A percentile compares a stretch with the other conserved stretches of the same genome.
Evolutionary conservation across 2,113 vertebrate genomes (phyloP).

Genomic region (Lepus europaeus): DNA sequence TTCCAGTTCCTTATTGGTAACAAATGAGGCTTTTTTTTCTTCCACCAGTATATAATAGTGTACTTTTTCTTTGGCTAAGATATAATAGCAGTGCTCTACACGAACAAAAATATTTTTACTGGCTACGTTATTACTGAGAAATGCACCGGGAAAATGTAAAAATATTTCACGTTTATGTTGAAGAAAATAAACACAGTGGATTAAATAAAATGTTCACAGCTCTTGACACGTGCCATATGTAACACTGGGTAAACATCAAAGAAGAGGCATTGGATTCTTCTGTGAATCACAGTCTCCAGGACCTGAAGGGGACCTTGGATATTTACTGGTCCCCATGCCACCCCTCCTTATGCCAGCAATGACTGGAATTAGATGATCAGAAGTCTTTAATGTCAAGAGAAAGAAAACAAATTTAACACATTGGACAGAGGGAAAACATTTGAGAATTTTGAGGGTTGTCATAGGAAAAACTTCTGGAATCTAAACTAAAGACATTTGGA

Average conservation of each 20-base stretch:
- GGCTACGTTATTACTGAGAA: slow-evolving; percentile 80
- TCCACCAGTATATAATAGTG: slow-evolving; percentile 64
- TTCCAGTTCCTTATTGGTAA: slow-evolving; percentile 70
- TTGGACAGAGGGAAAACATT: neutral
- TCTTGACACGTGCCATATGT: slow-evolving; percentile 74
- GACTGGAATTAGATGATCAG: neutral
- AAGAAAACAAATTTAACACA: neutral
- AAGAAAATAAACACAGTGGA: slow-evolving; percentile 77
- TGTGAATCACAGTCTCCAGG: neutral
- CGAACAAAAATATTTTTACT: slow-evolving; percentile 81
- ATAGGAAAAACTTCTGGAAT: neutral
- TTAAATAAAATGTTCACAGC: slow-evolving; percentile 79
- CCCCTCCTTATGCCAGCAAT: neutral
- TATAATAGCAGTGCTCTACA: slow-evolving; percentile 75
- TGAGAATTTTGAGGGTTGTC: neutral
- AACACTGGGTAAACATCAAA: slow-evolving; percentile 52
- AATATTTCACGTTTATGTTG: slow-evolving; percentile 83
- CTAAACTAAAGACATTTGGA: neutral
- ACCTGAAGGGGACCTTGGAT: neutral
- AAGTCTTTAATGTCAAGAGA: neutral
- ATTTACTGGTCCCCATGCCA: neutral
- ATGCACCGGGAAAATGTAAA: slow-evolving; percentile 80
- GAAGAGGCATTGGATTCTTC: slow-evolving; percentile 28
- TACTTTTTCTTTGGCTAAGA: slow-evolving; percentile 74
- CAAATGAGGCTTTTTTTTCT: slow-evolving; percentile 63